Percentiles rank a stretch among this genome's conserved stretches.
These are phyloP conservation scores for Trachythela sp. DNA, from an alignment of 64 coral and sea anemone genomes.

Conservation along the genomic window DNA sequence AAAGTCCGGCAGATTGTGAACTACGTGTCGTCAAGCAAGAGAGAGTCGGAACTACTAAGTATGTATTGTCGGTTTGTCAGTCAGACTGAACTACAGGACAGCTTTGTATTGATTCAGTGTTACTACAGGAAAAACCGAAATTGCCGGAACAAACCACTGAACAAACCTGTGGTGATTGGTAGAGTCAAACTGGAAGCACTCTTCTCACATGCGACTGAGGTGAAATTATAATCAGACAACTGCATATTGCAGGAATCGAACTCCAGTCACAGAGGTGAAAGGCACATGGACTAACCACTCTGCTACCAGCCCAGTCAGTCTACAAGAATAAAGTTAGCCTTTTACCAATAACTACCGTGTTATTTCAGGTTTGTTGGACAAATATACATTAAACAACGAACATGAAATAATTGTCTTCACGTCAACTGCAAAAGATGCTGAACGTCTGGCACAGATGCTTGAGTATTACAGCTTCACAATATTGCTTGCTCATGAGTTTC, in stretches of 20 bases:
- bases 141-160: no score
- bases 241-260: no score
- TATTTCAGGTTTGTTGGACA: constrained; percentile 38
- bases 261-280: no score
- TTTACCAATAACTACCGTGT: not conserved
- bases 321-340: no score
- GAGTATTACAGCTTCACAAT: constrained; percentile 44
- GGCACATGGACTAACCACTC: no score
- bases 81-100: not conserved
- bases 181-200: no score
- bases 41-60: constrained; percentile 61
- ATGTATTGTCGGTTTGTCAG: not conserved
- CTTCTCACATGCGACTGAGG: no score
- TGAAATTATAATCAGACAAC: no score
- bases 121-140: no score
- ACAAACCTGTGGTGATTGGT: no score
- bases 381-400: constrained; percentile 9
- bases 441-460: constrained; percentile 54
- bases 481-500: constrained; percentile 65
- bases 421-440: constrained; percentile 62
- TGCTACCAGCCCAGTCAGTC: no score
- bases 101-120: not conserved
- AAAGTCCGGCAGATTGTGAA: constrained; percentile 61
- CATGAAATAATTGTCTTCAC: constrained; percentile 85
- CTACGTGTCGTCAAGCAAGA: constrained; percentile 46